Base-by-base conservation (phyloP, 2,113 vertebrate genomes). In the Tragelaphus strepsiceros region DNA sequence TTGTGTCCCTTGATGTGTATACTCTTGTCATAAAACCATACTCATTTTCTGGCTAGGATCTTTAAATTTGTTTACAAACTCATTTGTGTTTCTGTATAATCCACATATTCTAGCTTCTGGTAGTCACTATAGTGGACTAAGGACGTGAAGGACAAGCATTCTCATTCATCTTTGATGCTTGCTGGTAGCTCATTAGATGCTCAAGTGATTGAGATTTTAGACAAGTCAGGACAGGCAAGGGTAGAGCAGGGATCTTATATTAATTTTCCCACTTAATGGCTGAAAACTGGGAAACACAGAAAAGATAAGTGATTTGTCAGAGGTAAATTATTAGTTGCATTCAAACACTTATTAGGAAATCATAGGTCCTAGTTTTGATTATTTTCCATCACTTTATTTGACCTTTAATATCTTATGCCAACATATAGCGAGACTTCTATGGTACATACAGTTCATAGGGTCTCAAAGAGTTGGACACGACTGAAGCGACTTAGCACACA, bases 61-160 rank as follows among this genome's bases (percentile, higher is more conserved):
- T 10, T 67, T 96, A 53, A 89, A 82, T 90, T 94, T 97, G 87
- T 94, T 95, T 92, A 58, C 14, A 86, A 94, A 78, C 12, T 90
- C 17, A 64, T 81, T 92, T 91, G 22, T 97, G 4, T 95, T 94
- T 93, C 6, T 56, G 7, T 96, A 54, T 67, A 89, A 67, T 28
- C 39, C 21, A 56, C 28, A 74, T 74, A 94, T 53, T 90, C n/a
- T 88, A 87, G 53, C 53, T 95, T 30, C 59, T 96, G 28, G 59
- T 92, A 85, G 13, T 8, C 84, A 62, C 15, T 93, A 59, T 21
- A 86, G 16, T 30, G 22, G 26, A 92, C 53, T 17, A 59, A 92
- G 59, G 77, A 81, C 4, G 35, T 81, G 58, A 92, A 97, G 56
- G 35, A 89, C 21, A 93, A 59, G 30, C 39, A 64, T 95, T 92